Evolutionary conservation across 2,113 vertebrate species (phyloP).

Genomic region (Petromus typicus): DNA sequence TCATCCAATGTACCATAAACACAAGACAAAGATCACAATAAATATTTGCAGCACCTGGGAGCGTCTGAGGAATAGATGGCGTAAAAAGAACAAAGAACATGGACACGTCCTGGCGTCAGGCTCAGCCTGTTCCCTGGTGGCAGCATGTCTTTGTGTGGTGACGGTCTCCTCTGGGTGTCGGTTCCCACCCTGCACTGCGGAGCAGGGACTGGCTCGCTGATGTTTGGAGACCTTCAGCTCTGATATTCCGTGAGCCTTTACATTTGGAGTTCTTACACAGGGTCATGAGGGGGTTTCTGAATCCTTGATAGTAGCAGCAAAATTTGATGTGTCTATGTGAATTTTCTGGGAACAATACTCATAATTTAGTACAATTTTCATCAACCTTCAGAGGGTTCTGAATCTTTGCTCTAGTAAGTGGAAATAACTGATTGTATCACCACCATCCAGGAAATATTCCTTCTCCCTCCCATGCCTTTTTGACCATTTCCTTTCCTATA

Average conservation of each 20-base stretch:
- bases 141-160: neutral
- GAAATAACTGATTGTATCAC: neutral
- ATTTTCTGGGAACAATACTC: neutral
- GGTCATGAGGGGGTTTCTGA: neutral
- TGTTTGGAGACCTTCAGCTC: neutral
- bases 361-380: neutral
- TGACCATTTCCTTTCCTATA: neutral
- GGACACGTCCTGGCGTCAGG: neutral
- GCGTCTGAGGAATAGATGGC: too few relatives aligned
- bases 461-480: neutral
- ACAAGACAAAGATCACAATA: constrained; percentile 46
- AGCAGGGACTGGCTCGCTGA: neutral
- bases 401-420: constrained; percentile 2
- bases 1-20: constrained; percentile 22
- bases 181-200: neutral
- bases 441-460: neutral
- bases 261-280: neutral
- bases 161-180: neutral
- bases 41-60: neutral
- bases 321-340: neutral
- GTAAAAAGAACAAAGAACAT: neutral
- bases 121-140: neutral
- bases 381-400: neutral
- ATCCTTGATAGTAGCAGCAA: neutral
- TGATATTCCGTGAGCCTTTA: neutral